Evolutionary conservation across 23 tunicate species (phyloP).

Genomic region (Trididemnum miniatum): DNA sequence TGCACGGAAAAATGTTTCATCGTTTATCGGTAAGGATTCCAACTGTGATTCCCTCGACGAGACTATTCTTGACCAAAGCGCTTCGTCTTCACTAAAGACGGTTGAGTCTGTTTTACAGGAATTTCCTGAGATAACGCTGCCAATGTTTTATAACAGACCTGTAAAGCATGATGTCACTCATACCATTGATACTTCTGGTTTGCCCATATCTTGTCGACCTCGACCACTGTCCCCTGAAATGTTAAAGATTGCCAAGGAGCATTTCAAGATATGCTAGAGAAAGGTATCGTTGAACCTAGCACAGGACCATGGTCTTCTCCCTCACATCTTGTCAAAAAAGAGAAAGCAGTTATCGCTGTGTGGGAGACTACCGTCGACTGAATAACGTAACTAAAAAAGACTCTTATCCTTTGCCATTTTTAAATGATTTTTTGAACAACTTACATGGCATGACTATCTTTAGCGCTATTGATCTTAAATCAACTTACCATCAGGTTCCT

Average conservation of each 20-base stretch:
- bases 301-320: background rate
- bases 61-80: too few species aligned
- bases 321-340: background rate
- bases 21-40: too few species aligned
- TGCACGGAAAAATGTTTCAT: too few species aligned
- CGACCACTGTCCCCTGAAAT: conserved; percentile 20
- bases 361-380: conserved; percentile 25
- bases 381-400: background rate
- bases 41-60: too few species aligned
- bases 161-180: conserved; percentile 29
- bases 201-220: conserved; percentile 7
- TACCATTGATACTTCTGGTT: conserved; percentile 12
- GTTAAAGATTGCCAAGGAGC: background rate
- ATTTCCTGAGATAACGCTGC: background rate
- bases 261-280: background rate
- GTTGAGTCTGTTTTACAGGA: background rate
- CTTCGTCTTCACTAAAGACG: too few species aligned
- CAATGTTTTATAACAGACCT: background rate
- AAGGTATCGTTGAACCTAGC: conserved; percentile 23
- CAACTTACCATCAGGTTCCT: too few species aligned
- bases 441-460: conserved; percentile 15
- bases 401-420: conserved; percentile 20
- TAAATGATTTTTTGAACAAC: conserved; percentile 10
- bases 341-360: conserved; percentile 31
- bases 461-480: too few species aligned